phyloP scores from a whole-genome alignment of 35 echinoderm and acorn worm genomes.

The Apostichopus parvimensis region DNA sequence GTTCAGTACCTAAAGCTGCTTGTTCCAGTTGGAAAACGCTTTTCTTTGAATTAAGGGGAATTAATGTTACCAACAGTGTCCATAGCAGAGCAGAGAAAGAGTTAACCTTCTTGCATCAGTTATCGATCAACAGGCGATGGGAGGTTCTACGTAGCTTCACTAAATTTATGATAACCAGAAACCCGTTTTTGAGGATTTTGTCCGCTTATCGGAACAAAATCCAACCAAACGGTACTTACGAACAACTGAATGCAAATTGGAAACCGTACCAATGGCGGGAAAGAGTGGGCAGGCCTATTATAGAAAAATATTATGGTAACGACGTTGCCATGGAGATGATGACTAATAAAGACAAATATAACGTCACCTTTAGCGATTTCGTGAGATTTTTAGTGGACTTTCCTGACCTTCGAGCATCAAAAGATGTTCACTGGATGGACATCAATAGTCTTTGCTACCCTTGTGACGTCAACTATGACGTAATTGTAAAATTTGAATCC shows the following conservation, averaged over 20 bases:
- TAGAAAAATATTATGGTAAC: constrained; percentile 8
- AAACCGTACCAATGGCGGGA: constrained; percentile 12
- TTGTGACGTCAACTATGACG: constrained; percentile 51
- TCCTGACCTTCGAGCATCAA: neutral
- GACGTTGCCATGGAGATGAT: constrained; percentile 37
- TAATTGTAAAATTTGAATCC: constrained; percentile 52
- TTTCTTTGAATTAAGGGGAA: constrained; percentile 26
- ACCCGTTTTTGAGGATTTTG: constrained; percentile 44
- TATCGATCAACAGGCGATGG: neutral
- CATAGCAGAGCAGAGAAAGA: neutral
- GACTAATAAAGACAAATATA: constrained; percentile 19
- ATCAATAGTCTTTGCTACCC: constrained; percentile 40
- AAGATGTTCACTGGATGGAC: constrained; percentile 26
- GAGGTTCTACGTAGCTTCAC: constrained; percentile 9
- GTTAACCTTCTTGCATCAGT: constrained; percentile 17
- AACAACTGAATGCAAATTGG: neutral
- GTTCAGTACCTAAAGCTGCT: constrained; percentile 39
- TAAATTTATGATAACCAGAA: constrained; percentile 51
- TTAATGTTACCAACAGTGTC: neutral
- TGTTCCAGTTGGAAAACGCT: constrained; percentile 47
- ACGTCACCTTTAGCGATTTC: constrained; percentile 40
- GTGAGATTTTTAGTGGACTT: constrained; percentile 32
- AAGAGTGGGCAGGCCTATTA: constrained; percentile 2
- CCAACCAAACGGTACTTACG: constrained; percentile 39
- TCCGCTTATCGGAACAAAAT: constrained; percentile 52